Conservation (phyloP, 2,888 invertebrate species). For the Pemphredon lugubris region DNA sequence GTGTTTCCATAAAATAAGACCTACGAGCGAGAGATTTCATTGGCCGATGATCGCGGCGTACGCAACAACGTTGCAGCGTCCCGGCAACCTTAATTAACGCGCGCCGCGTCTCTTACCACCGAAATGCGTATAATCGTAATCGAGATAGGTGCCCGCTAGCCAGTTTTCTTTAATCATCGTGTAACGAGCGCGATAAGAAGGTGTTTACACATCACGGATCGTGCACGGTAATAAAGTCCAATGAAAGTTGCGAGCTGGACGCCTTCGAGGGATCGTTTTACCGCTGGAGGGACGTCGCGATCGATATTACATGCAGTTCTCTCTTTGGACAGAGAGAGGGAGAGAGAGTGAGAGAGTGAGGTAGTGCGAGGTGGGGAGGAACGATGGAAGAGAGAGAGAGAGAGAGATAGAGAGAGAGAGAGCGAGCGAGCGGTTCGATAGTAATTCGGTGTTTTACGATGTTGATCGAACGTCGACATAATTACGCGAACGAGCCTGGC, state of each 20-base stretch:
- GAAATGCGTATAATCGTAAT: neutral
- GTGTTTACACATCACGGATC: constrained; percentile 20
- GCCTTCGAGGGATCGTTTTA: constrained; percentile 15
- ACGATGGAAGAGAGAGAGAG: too few relatives aligned
- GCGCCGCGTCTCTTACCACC: neutral
- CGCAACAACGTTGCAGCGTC: too few relatives aligned
- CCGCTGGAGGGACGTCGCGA: constrained; percentile 21
- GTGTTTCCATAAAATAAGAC: too few relatives aligned
- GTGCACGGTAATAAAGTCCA: constrained; percentile 25
- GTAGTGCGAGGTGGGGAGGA: too few relatives aligned
- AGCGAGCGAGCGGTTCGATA: constrained; percentile 12
- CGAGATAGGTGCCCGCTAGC: neutral
- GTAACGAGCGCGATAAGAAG: constrained; percentile 14
- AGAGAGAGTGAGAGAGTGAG: too few relatives aligned
- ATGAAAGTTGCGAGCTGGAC: constrained; percentile 35
- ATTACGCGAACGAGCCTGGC: constrained; percentile 30
- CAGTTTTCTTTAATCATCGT: neutral
- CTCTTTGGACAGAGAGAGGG: constrained; percentile 18
- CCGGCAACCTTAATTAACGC: too few relatives aligned
- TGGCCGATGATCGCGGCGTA: too few relatives aligned
- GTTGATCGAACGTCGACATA: constrained; percentile 49
- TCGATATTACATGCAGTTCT: constrained; percentile 39
- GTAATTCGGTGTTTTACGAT: constrained; percentile 44
- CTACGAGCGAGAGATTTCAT: too few relatives aligned
- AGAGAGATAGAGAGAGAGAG: too few relatives aligned